phyloP scores from a whole-genome alignment of 2,888 invertebrate species.

The Carcina quercana region DNA sequence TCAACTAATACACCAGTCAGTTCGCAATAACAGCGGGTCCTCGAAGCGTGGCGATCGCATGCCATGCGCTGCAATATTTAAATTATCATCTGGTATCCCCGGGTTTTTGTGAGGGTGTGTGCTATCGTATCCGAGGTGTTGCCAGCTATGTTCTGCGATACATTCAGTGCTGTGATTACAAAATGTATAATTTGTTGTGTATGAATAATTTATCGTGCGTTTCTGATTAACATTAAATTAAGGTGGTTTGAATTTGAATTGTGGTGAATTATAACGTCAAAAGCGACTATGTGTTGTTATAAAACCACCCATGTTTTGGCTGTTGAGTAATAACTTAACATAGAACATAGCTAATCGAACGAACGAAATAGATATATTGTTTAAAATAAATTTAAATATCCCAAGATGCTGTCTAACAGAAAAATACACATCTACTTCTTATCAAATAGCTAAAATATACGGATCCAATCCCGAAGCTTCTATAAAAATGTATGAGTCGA shows the following conservation, averaged over 20 bases:
- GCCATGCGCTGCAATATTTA: slow-evolving; percentile 29
- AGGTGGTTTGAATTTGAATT: slow-evolving; percentile 4
- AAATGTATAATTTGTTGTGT: slow-evolving; percentile 2
- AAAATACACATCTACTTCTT: too few relatives aligned
- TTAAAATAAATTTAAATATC: too few relatives aligned
- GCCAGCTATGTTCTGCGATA: slow-evolving; percentile 10
- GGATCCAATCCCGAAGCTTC: too few relatives aligned
- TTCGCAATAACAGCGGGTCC: slow-evolving; percentile 34
- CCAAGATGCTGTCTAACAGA: too few relatives aligned
- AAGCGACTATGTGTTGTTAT: too few relatives aligned
- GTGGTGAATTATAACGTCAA: too few relatives aligned
- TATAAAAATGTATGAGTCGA: too few relatives aligned
- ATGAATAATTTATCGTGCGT: slow-evolving; percentile 1
- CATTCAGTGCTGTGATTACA: slow-evolving; percentile 1
- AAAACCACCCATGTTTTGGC: too few relatives aligned
- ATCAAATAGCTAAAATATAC: too few relatives aligned
- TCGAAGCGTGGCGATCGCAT: slow-evolving; percentile 35
- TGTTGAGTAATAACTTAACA: too few relatives aligned
- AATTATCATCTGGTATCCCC: slow-evolving; percentile 21
- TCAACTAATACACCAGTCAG: slow-evolving; percentile 30
- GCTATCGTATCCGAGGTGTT: background rate
- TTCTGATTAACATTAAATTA: slow-evolving; percentile 3
- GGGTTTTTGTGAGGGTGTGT: slow-evolving; percentile 4
- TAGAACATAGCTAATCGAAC: too few relatives aligned
- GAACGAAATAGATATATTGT: too few relatives aligned